A percentile compares a stretch with the other conserved stretches of the same genome.
Conservation (phyloP, 2,113 vertebrate species). For the Kryptolebias marmoratus region DNA sequence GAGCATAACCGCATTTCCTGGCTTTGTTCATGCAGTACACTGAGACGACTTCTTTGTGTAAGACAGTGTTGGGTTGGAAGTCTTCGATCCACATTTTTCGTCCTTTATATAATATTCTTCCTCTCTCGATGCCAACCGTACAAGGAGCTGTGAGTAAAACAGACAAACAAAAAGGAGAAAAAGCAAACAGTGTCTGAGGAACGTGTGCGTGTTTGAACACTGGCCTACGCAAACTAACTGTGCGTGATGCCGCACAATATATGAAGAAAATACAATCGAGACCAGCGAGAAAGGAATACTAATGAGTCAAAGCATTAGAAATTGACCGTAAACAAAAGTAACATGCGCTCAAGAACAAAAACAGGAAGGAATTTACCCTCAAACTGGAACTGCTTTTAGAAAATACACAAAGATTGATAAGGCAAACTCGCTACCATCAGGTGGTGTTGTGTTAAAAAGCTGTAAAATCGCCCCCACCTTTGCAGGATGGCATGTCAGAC, state of each 20-base stretch:
- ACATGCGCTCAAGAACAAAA: no score
- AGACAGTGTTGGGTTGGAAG: conserved; percentile 26
- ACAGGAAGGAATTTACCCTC: no score
- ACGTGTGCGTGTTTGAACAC: no score
- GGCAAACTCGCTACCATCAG: background rate
- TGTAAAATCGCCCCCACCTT: conserved; percentile 40
- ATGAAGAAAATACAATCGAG: no score
- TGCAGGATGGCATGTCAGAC: conserved; percentile 73
- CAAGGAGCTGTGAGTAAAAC: conserved; percentile 53
- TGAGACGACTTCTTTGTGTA: conserved; percentile 59
- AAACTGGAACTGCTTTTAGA: background rate
- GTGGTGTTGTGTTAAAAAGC: background rate
- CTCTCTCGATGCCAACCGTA: conserved; percentile 34
- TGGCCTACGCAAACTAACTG: no score
- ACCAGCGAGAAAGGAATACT: no score
- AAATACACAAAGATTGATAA: background rate
- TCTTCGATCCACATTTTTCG: conserved; percentile 53
- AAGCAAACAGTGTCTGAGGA: background rate
- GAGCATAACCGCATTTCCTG: conserved; percentile 55
- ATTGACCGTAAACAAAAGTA: no score
- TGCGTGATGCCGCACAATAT: no score
- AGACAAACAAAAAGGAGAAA: background rate
- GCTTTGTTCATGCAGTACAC: conserved; percentile 62
- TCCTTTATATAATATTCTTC: conserved; percentile 61
- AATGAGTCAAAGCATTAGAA: no score